Evolutionary conservation across 1,140 invertebrate species (phyloP), one percentile per base, ranked within the genome.

Genomic region (Drosophila nannoptera): DNA sequence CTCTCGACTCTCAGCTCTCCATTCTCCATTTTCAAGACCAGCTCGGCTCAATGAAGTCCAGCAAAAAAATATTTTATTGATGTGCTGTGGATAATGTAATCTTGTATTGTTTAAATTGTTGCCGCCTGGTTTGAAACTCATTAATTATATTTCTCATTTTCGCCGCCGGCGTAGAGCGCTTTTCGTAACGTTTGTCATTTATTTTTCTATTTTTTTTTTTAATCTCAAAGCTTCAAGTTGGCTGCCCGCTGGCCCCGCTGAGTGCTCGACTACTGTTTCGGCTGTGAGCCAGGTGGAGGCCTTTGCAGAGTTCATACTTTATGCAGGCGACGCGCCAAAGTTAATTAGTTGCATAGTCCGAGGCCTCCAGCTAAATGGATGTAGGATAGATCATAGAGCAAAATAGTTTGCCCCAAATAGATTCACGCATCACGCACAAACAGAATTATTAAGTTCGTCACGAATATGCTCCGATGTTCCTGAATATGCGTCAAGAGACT

Each of bases 31-130:
- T 22, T 22, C 22, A 22, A 22, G 22, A 22, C 22, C 22, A 48
- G 43, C 16, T 48, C 16, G n/a, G 8, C 40, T 56, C 29, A 65
- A 38, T 38, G 32, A 36, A 31, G 12, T 32, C 40, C 62, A 65
- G 55, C 53, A 40, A 50, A 53, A 75, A 54, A 69, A 75, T 68
- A 50, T 64, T 77, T 55, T 71, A 70, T 74, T 74, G 54, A 74
- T 74, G 68, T 71, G 71, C 70, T 70, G 42, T 42, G 32, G 61
- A 53, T 64, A 73, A 69, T 73, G 65, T 73, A 69, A 73, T 65
- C 55, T 66, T 55, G 60, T 69, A 68, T 66, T 71, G 40, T 50
- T 58, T 64, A 64, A 64, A 38, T 60, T 56, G 33, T 52, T 71
- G 31, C 61, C 62, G 38, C 32, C 53, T 70, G 65, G 22, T 11